Percentiles rank a stretch among this genome's conserved stretches.
These are phyloP conservation scores for Idris sp. DNA, from an alignment of 1,140 invertebrate genomes.

Conservation along the genomic window DNA sequence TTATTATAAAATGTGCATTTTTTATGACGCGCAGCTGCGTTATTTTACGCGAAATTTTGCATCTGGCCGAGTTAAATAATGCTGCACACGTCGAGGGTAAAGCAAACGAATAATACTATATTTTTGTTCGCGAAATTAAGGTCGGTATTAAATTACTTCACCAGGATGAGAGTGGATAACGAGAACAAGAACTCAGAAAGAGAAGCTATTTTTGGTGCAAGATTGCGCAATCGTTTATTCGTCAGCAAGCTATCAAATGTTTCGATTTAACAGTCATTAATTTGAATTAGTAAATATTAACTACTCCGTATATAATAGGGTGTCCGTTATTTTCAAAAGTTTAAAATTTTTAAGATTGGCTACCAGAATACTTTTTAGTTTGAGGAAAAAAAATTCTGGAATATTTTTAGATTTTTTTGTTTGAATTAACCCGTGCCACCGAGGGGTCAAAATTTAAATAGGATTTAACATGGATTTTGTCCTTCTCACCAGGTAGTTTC, in stretches of 20 bases:
- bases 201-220: slow-evolving; percentile 21
- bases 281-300: slow-evolving; percentile 5
- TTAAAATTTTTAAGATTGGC: too few species aligned
- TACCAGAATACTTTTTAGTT: too few species aligned
- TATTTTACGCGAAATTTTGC: slow-evolving; percentile 39
- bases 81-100: slow-evolving; percentile 25
- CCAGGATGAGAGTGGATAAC: slow-evolving; percentile 6
- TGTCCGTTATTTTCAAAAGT: too few species aligned
- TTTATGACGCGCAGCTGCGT: slow-evolving; percentile 33
- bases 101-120: slow-evolving; percentile 39
- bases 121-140: slow-evolving; percentile 40
- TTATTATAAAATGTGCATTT: slow-evolving; percentile 48
- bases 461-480: too few species aligned
- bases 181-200: background rate
- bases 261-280: slow-evolving; percentile 6
- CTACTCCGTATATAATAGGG: too few species aligned
- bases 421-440: too few species aligned
- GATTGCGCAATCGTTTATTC: slow-evolving; percentile 15
- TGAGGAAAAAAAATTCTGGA: too few species aligned
- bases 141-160: slow-evolving; percentile 33
- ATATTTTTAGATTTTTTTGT: too few species aligned
- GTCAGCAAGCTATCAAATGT: slow-evolving; percentile 2
- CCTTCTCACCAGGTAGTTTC: too few species aligned
- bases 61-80: slow-evolving; percentile 37
- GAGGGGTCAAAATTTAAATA: too few species aligned